Base-by-base conservation (phyloP, 2,888 invertebrate genomes). In the Eupithecia centaureata region DNA sequence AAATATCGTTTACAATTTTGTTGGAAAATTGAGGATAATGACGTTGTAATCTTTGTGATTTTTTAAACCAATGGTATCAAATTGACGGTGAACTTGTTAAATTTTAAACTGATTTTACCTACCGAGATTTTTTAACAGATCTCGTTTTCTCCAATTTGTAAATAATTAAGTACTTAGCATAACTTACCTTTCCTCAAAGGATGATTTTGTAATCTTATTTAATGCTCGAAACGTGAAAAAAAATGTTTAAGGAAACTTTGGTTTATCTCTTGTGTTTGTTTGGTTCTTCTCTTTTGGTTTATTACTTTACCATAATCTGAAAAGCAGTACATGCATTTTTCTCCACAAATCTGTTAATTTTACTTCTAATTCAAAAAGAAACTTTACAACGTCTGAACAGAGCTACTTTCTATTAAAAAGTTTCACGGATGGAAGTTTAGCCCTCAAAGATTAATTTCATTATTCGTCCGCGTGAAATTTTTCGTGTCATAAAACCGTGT, bases 401-500 rank as follows among this genome's bases (percentile, higher is more conserved):
- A 56, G 54, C n/a, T 54, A 54, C n/a, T 7, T 30, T n/a, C 54
- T 56, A 30, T 56, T 30, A 56, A 56, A 47, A 56, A 56, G 28
- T 56, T 28, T 28, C 54, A 56, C 12, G 18, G 22, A 56, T 28
- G 18, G 30, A 56, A 56, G 54, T 63, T 59, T 30, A 32, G 33
- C 61, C 47, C 61, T 57, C 32, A 33, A 47, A 63, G 25, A 61
- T 51, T 56, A 33, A 59, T 60, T 63, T 32, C 51, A 59, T 56
- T 61, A 56, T 54, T 59, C 35, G 52, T 5, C 60, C 4, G 22
- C 33, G 60, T 33, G 25, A 54, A 60, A 63, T 63, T 60, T 66
- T 65, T 63, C 38, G 63, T 66, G 61, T 63, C 69, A 61, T 66
- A 66, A 69, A 69, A 56, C 22, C 52, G 52, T 57, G 61, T 69